Evolutionary conservation across 2,113 vertebrate species (phyloP).

Genomic region (Myiozetetes cayanensis): DNA sequence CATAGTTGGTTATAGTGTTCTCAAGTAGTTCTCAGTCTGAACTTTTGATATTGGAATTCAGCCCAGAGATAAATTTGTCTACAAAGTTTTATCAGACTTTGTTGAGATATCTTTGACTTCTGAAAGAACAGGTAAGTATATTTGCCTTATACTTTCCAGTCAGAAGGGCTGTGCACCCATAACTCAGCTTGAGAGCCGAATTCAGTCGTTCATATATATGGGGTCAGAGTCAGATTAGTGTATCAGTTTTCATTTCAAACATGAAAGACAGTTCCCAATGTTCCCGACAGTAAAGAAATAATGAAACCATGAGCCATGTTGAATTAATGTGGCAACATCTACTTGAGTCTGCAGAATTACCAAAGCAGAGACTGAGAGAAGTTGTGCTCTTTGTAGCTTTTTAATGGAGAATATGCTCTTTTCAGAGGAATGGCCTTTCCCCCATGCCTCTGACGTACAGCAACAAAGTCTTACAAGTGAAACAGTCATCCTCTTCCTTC

Average conservation of each 20-base stretch:
- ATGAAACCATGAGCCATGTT: neutral
- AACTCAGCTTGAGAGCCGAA: neutral
- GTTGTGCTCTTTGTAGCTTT: neutral
- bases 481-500: neutral
- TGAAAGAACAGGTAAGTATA: neutral
- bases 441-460: rapidly evolving
- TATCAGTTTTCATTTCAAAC: constrained; percentile 6
- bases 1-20: neutral
- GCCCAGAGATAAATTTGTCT: constrained; percentile 9
- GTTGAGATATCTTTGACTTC: neutral
- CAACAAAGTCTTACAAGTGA: neutral
- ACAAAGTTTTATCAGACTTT: constrained; percentile 13
- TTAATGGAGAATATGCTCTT: neutral
- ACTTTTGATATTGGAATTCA: neutral
- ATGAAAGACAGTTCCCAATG: neutral
- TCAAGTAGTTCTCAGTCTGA: neutral
- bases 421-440: neutral
- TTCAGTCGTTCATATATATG: neutral
- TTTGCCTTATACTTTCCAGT: neutral
- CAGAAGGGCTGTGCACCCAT: neutral
- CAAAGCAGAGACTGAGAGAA: neutral
- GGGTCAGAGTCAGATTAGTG: neutral
- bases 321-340: neutral
- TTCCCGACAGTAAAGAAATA: neutral
- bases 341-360: neutral